Percentiles rank a stretch among this genome's conserved stretches.
These are phyloP conservation scores for Lamproptera curius DNA, from an alignment of 2,888 invertebrate species.

Conservation along the genomic window DNA sequence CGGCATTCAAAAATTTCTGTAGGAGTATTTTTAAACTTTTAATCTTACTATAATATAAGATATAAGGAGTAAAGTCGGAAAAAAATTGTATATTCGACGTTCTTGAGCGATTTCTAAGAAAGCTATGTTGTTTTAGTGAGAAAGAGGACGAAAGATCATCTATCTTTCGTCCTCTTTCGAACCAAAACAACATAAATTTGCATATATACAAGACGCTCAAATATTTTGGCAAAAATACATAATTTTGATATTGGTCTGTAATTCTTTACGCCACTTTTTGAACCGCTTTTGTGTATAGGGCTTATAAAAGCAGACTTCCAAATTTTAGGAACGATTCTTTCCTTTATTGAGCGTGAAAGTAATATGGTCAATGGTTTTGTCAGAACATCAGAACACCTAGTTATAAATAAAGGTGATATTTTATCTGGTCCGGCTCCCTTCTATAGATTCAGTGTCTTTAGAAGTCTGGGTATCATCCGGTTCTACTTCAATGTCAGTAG, in stretches of 20 bases:
- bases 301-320: too few relatives aligned
- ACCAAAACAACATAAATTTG: background rate
- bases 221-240: background rate
- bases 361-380: too few relatives aligned
- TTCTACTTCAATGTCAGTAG: background rate
- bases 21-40: constrained; percentile 3
- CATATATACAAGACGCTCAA: background rate
- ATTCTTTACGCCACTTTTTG: background rate
- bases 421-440: too few relatives aligned
- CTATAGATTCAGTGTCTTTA: background rate
- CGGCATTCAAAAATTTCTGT: constrained; percentile 1
- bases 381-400: background rate
- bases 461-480: background rate
- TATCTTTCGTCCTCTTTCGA: too few relatives aligned
- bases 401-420: too few relatives aligned
- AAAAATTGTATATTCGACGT: background rate
- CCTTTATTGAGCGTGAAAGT: too few relatives aligned
- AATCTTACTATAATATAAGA: background rate
- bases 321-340: too few relatives aligned
- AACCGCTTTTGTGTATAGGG: background rate
- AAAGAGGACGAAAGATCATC: background rate
- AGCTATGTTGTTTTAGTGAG: background rate
- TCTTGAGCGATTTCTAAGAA: background rate
- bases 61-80: background rate
- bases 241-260: too few relatives aligned